phyloP scores from a whole-genome alignment of 2,113 vertebrate genomes.

The Macquaria australasica region DNA sequence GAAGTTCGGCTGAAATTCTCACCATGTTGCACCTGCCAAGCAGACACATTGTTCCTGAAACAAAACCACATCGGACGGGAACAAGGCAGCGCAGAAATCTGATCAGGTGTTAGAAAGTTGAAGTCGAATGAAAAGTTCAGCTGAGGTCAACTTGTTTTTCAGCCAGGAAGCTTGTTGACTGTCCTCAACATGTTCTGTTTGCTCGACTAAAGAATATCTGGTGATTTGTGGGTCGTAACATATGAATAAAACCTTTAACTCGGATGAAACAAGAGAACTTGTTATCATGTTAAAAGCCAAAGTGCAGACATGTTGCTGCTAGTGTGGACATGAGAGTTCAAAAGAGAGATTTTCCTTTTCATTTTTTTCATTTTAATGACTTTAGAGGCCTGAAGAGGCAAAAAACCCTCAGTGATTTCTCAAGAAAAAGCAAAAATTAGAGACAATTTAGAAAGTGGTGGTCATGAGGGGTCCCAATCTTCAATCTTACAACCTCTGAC shows the following conservation, averaged over 20 bases:
- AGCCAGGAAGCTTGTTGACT: not conserved
- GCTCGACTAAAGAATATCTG: not conserved
- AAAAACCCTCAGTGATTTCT: too few species aligned
- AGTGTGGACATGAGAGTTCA: too few species aligned
- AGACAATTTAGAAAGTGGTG: too few species aligned
- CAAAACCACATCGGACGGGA: not conserved
- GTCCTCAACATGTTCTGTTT: not conserved
- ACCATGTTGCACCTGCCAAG: not conserved
- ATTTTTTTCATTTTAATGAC: too few species aligned
- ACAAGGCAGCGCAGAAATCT: not conserved
- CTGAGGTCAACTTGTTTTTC: not conserved
- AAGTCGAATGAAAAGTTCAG: not conserved
- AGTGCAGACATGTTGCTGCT: not conserved
- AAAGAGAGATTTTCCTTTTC: too few species aligned
- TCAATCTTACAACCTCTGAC: too few species aligned
- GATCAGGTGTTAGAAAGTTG: not conserved
- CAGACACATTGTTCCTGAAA: not conserved
- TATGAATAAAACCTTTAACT: not conserved
- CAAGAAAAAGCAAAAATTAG: too few species aligned
- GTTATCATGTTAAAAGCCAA: too few species aligned
- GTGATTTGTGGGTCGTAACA: not conserved
- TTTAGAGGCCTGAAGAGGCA: too few species aligned
- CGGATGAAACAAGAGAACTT: not conserved
- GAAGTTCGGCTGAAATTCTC: not conserved
- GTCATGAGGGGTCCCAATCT: too few species aligned